Evolutionary conservation across 2,888 invertebrate species (phyloP), one percentile per base, ranked within the genome.

Genomic region (Lepeophtheirus nordmannii): DNA sequence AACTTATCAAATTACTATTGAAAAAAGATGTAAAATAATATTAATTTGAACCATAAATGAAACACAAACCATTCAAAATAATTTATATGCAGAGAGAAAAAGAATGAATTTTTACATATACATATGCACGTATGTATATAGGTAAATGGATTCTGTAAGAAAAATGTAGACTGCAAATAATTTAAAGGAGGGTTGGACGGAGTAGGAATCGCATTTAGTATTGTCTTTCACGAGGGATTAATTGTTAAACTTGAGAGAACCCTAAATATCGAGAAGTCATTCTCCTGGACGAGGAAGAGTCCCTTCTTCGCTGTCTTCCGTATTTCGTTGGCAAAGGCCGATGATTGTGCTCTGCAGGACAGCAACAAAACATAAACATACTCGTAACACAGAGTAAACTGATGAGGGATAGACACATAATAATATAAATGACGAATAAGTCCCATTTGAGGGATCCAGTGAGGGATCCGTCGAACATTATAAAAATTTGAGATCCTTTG

Each of bases 361-460:
- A 60, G 22, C 60, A 60, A 23, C 60, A 60, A 23, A 60, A 60
- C 23, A 60, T 37, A 17, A 23, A 30, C 60, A 60, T 60, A 30
- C 30, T 60, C 17, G 60, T 38, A 12, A 60, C n/a, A 37, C 60
- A 60, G 23, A 23, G 38, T 20, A 60, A 37, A 14, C 37, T 38
- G 1, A 60, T 60, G 60, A 60, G 38, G 8, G 38, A 60, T 10
- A 38, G 11, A 38, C 60, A 60, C 12, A 22, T 11, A 17, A 60
- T 38, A 10, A 60, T 60, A 38, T 60, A 60, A 23, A 60, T 17
- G 37, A 60, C 60, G n/a, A 30, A 60, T 10, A 60, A 17, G 60
- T 60, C 60, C 60, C 60, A 60, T 60, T 60, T 60, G 60, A 38
- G 30, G 60, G 60, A 60, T 23, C 60, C 60, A 23, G 60, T 60